phyloP scores from a whole-genome alignment of 2,797 vertebrate species.

The Anableps anableps region DNA sequence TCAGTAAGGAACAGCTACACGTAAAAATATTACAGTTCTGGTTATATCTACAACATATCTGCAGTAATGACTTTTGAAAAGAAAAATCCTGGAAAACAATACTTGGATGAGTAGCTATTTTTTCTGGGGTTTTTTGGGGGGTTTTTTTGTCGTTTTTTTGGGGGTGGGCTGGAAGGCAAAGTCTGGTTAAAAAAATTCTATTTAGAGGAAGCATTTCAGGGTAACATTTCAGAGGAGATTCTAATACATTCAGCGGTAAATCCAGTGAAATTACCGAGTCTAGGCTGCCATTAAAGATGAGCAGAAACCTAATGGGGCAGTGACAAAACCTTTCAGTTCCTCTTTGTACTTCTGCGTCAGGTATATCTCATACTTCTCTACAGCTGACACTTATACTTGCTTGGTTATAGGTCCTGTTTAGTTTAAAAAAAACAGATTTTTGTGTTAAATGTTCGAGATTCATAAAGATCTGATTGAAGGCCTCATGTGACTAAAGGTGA shows the following conservation, averaged over 20 bases:
- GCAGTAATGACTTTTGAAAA: constrained; percentile 1
- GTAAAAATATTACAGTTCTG: not conserved
- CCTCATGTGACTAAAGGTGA: constrained; percentile 37
- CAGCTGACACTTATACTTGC: not conserved
- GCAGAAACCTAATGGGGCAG: constrained; percentile 38
- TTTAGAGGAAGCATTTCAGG: constrained; percentile 14
- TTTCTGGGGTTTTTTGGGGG: too few species aligned
- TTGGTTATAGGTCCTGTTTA: not conserved
- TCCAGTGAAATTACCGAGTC: not conserved
- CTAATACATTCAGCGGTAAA: constrained; percentile 8
- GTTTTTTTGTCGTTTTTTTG: not conserved
- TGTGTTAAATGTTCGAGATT: not conserved
- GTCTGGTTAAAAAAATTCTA: not conserved
- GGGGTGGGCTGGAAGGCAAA: constrained; percentile 12
- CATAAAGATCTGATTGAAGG: constrained; percentile 22
- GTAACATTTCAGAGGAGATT: constrained; percentile 17
- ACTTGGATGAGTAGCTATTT: not conserved
- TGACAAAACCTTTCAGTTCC: constrained; percentile 48
- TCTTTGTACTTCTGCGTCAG: constrained; percentile 42
- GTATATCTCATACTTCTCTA: constrained; percentile 40
- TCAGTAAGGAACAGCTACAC: not conserved
- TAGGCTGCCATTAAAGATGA: constrained; percentile 8
- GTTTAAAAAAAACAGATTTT: not conserved
- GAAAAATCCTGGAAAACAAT: not conserved
- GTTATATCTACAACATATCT: not conserved